Evolutionary conservation across 2,113 vertebrate species (phyloP), one percentile per base, ranked within the genome.

Genomic region (Oreochromis tanganicae): DNA sequence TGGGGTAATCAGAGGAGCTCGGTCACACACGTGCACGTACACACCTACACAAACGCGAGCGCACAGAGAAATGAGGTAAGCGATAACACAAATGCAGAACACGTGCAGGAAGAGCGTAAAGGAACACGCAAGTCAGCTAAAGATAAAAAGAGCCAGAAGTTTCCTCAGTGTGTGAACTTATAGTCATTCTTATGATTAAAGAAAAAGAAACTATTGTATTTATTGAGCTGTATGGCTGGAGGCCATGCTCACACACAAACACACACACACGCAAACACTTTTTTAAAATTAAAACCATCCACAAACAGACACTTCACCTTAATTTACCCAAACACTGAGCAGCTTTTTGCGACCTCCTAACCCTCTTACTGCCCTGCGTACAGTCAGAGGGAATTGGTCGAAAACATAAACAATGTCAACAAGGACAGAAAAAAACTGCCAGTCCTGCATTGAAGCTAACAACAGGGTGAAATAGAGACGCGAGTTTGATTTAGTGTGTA

Each of bases 1-100:
- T 63, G 87, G 85, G 91, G 88, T 88, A 87, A 81, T 86, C 88
- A 89, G 88, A 82, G 81, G 81, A 63, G 29, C 63, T 29, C 48
- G 34, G 57, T 6, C 56, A 16, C 71, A 7, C 46, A 21, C 36
- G 10, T 46, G 29, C 54, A 19, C 27, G 13, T 17, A 56, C 84
- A 83, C 61, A 29, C 36, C 56, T 9, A 48, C 68, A 27, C 68
- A 27, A 43, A 46, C 8, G 4, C 5, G 5, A 21, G 5, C 2
- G 2, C 14, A 6, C 21, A 29, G 4, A 13, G n/a, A 43, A 38
- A 50, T 34, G 29, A 4, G 24, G 80, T 43, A 43, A 89, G 87
- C 2, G 83, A 41, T 19, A 84, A 83, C 86, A 88, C 57, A 84
- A 87, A 84, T 27, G 5, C 43, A 54, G n/a, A 41, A 79, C 61